These are phyloP conservation scores for honey bee (Apis mellifera) DNA, from an alignment of 1,140 invertebrate genomes.

Conservation along the genomic window Amel_HAv3.1 CM009931.2:20695001-20695500, in stretches of 20 bases:
- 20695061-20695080: neutral
- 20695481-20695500: slow-evolving; percentile 64
- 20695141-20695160: slow-evolving; percentile 65
- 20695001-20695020: too few species aligned
- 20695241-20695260: slow-evolving; percentile 76
- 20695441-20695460: slow-evolving; percentile 23
- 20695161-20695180: slow-evolving; percentile 78
- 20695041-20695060: neutral
- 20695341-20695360: slow-evolving; percentile 79
- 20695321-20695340: slow-evolving; percentile 75
- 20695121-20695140: slow-evolving; percentile 60
- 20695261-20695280: slow-evolving; percentile 46
- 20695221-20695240: slow-evolving; percentile 76
- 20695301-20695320: slow-evolving; percentile 67
- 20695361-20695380: slow-evolving; percentile 80
- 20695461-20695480: slow-evolving; percentile 61
- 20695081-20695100: too few species aligned
- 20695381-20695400: slow-evolving; percentile 69
- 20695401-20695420: neutral
- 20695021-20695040: neutral
- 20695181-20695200: slow-evolving; percentile 69
- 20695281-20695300: slow-evolving; percentile 35
- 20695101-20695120: slow-evolving; percentile 32
- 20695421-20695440: neutral
- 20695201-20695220: slow-evolving; percentile 61